These are phyloP conservation scores for Verasper variegatus DNA, from an alignment of 2,113 vertebrate species.

Conservation along the genomic window DNA sequence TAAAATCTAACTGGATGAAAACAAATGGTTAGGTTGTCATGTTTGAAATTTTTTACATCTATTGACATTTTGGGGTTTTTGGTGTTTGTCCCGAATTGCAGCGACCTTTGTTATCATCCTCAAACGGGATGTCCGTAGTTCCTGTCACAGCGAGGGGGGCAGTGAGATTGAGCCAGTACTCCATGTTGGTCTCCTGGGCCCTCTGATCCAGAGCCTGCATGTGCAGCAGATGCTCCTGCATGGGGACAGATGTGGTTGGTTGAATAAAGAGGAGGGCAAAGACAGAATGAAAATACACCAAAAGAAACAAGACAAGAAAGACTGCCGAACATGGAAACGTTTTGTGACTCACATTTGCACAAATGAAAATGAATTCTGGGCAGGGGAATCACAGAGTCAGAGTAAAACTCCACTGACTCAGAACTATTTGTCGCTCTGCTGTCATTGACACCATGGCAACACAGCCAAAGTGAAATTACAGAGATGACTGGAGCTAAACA, in stretches of 20 bases:
- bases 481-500: slow-evolving; percentile 23
- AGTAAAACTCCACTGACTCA: slow-evolving; percentile 7
- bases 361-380: neutral
- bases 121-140: slow-evolving; percentile 88
- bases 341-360: neutral
- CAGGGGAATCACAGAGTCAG: neutral
- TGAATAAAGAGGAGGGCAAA: too few species aligned
- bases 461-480: slow-evolving; percentile 6
- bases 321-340: neutral
- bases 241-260: slow-evolving; percentile 47
- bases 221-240: slow-evolving; percentile 87
- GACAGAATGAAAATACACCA: neutral
- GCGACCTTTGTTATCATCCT: slow-evolving; percentile 22
- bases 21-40: too few species aligned
- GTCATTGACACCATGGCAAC: neutral
- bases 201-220: slow-evolving; percentile 89
- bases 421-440: neutral
- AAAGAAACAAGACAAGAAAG: neutral
- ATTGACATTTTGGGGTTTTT: neutral
- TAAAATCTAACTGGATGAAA: neutral
- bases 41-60: neutral
- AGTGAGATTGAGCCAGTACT: slow-evolving; percentile 93
- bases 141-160: slow-evolving; percentile 90
- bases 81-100: neutral
- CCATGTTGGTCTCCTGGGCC: slow-evolving; percentile 90